A percentile compares a stretch with the other conserved stretches of the same genome.
Conservation (phyloP, 2,888 invertebrate genomes). For the Morpho achilles region DNA sequence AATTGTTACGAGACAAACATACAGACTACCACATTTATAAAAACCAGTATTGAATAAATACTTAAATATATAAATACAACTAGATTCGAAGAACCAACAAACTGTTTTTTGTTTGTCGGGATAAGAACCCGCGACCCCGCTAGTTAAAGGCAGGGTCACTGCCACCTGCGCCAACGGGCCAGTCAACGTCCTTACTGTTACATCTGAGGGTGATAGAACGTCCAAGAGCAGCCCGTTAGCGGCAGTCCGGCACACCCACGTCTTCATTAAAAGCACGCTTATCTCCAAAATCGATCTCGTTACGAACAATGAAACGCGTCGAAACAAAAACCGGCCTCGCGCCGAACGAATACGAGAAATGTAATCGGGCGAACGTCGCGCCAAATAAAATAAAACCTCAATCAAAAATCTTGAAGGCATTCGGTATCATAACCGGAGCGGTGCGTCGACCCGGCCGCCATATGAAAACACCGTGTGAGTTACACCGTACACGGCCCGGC, state of each 20-base stretch:
- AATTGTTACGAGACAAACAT: too few species aligned
- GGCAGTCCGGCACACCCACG: constrained; percentile 58
- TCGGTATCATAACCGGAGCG: constrained; percentile 71
- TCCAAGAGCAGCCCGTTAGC: constrained; percentile 15
- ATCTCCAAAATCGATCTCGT: constrained; percentile 74
- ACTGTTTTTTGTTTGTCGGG: too few species aligned
- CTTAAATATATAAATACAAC: too few species aligned
- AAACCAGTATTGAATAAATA: too few species aligned
- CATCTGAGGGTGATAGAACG: constrained; percentile 3
- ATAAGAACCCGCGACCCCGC: too few species aligned
- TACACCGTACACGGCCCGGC: constrained; percentile 62
- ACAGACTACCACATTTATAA: too few species aligned
- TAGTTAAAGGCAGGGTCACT: too few species aligned
- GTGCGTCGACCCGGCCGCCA: constrained; percentile 71
- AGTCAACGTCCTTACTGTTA: too few species aligned
- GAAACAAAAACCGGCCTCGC: constrained; percentile 71
- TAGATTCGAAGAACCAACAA: too few species aligned
- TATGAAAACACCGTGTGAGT: constrained; percentile 65
- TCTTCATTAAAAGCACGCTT: constrained; percentile 70
- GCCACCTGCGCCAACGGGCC: too few species aligned
- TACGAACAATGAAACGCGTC: constrained; percentile 73
- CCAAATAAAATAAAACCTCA: constrained; percentile 75
- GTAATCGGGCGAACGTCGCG: constrained; percentile 68
- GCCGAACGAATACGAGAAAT: constrained; percentile 73
- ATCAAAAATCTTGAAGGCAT: constrained; percentile 74